Base-by-base conservation (phyloP, 2,888 invertebrate genomes). In the Eilema depressum region DNA sequence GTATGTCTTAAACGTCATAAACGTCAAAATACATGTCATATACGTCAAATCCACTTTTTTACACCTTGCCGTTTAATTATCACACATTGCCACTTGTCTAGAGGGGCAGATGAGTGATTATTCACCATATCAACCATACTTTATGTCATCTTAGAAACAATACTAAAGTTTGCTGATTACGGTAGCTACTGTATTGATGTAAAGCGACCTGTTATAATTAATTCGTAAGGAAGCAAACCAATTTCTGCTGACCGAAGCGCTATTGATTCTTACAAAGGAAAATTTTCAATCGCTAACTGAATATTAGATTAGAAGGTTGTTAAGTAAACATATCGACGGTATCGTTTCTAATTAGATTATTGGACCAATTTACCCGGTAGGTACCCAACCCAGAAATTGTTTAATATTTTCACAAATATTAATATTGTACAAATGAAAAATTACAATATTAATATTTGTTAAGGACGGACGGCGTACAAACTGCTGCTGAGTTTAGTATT, bases 251-350 rank as follows among this genome's bases (percentile, higher is more conserved):
- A 28, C 23, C 17, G n/a, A 41, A 61, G 56, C 57, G 33, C 20
- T 70, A 73, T 73, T 68, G 73, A 68, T 68, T 64, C 61, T 57
- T 69, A n/a, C 23, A 69, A 69, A 67, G 33, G 69, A 56, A 68
- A 71, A 70, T 69, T 62, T 64, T 70, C 70, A 65, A 65, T 67
- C 70, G 56, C 41, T 17, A 17, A 62, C 26, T 68, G 70, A 70
- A 62, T 67, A 69, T 70, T 70, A 68, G 67, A 68, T 64, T 64
- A 70, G 56, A 33, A 41, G 25, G 53, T 47, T 64, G 64, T 53
- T 60, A 66, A 63, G 60, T 41, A 73, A 73, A 66, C 66, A 66
- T 60, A 53, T 68, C 59, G 33, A 47, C n/a, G 59, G 26, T 69
- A 68, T 47, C 62, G 63, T 63, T 69, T 60, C 23, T 63, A 69